Evolutionary conservation across 2,113 vertebrate species (phyloP).

Genomic region (Orycteropus afer): DNA sequence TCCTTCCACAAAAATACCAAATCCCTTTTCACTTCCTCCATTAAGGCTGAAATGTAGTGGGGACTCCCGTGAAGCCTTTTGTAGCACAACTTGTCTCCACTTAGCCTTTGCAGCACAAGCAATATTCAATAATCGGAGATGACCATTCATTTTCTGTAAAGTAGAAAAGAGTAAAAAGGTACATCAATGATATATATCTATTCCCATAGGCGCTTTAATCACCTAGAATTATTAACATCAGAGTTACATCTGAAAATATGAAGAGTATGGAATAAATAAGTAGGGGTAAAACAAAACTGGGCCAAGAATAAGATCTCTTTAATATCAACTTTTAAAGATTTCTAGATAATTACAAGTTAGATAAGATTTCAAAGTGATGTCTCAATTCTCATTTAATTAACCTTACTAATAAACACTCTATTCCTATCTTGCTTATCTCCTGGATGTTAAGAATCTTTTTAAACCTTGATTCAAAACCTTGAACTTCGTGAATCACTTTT

Average conservation of each 20-base stretch:
- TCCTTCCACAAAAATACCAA: slow-evolving; percentile 95
- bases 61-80: slow-evolving; percentile 94
- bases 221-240: slow-evolving; percentile 7
- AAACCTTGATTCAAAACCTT: slow-evolving; percentile 44
- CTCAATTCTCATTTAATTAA: neutral
- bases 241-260: neutral
- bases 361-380: slow-evolving; percentile 30
- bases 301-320: neutral
- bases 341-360: neutral
- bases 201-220: neutral
- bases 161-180: slow-evolving; percentile 41
- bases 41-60: slow-evolving; percentile 92
- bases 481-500: slow-evolving; percentile 6
- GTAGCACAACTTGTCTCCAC: slow-evolving; percentile 95
- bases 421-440: neutral
- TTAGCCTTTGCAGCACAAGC: slow-evolving; percentile 98
- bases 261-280: neutral
- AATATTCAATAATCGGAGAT: slow-evolving; percentile 96
- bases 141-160: slow-evolving; percentile 97
- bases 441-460: neutral
- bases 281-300: neutral
- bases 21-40: slow-evolving; percentile 95
- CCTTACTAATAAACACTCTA: neutral
- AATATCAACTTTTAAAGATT: neutral
- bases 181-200: neutral